These are phyloP conservation scores for Rhaphigaster nebulosa DNA, from an alignment of 2,888 invertebrate genomes.

Conservation along the genomic window DNA sequence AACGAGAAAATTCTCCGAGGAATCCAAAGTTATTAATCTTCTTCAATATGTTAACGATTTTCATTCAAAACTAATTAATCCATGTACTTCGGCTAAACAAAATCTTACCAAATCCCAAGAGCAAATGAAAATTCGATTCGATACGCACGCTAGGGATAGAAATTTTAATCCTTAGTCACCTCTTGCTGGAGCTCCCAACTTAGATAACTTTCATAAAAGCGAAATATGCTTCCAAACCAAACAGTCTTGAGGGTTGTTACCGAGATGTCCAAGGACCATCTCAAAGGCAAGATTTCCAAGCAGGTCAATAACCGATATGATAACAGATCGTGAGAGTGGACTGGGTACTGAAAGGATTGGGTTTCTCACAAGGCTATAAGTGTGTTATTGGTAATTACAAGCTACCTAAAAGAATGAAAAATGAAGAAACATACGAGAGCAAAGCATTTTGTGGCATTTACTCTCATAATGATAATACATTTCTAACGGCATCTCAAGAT, in stretches of 20 bases:
- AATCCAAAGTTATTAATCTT: too few relatives aligned
- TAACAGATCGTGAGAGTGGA: slow-evolving; percentile 69
- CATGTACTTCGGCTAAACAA: too few relatives aligned
- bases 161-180: slow-evolving; percentile 69
- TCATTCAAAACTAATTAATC: too few relatives aligned
- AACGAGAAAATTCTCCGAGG: too few relatives aligned
- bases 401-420: slow-evolving; percentile 74
- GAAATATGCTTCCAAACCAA: slow-evolving; percentile 71
- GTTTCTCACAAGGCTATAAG: slow-evolving; percentile 70
- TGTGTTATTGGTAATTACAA: slow-evolving; percentile 74
- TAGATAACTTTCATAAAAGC: slow-evolving; percentile 70
- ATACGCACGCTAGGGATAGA: too few relatives aligned
- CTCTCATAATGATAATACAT: slow-evolving; percentile 79
- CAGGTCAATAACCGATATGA: slow-evolving; percentile 69
- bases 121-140: too few relatives aligned
- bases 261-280: slow-evolving; percentile 61
- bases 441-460: slow-evolving; percentile 83
- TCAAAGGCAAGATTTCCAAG: slow-evolving; percentile 65
- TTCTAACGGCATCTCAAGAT: slow-evolving; percentile 85
- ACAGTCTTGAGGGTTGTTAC: slow-evolving; percentile 69
- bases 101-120: too few relatives aligned
- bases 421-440: slow-evolving; percentile 70
- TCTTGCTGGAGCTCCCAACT: slow-evolving; percentile 69
- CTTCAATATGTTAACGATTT: too few relatives aligned
- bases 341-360: slow-evolving; percentile 67